Conservation (phyloP, 2,888 invertebrate species). For the Lepeophtheirus nordmannii region DNA sequence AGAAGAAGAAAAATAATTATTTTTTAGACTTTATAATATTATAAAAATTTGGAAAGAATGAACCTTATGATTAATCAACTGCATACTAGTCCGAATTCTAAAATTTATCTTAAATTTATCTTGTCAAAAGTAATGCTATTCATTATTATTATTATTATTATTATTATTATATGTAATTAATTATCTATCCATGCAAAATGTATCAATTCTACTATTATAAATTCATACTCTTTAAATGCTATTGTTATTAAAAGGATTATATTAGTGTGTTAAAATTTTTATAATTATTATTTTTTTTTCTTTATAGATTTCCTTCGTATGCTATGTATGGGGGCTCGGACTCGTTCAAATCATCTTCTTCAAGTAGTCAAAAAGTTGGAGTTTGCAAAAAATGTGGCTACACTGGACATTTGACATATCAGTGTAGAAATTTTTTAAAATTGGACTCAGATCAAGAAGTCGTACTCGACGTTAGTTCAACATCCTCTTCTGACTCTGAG, state of each 20-base stretch:
- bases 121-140: no score
- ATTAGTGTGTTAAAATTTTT: background rate
- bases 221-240: background rate
- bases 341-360: background rate
- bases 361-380: constrained; percentile 32
- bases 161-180: background rate
- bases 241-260: background rate
- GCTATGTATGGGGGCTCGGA: background rate
- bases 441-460: constrained; percentile 54
- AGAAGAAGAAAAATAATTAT: background rate
- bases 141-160: background rate
- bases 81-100: no score
- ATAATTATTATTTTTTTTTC: background rate
- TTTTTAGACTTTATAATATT: background rate
- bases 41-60: no score
- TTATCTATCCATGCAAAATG: background rate
- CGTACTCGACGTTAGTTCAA: constrained; percentile 81
- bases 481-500: constrained; percentile 66
- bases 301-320: background rate
- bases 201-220: background rate
- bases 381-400: constrained; percentile 92
- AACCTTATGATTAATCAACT: no score
- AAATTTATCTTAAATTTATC: no score
- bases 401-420: constrained; percentile 85
- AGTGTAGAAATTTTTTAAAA: constrained; percentile 87